Conservation (phyloP, 2,797 vertebrate genomes). For the Siniperca obscura region DNA sequence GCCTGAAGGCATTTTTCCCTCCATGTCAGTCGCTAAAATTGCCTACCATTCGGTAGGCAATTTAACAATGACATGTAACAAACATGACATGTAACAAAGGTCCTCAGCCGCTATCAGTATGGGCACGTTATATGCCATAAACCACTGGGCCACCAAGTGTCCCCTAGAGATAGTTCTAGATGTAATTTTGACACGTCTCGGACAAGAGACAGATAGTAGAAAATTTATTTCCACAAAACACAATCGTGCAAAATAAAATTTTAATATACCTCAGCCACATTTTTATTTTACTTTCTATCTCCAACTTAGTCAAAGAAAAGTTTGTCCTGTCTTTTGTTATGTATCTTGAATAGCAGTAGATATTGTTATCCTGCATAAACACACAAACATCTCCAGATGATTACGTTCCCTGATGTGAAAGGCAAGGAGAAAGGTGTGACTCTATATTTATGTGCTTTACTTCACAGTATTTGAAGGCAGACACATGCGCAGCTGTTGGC, state of each 20-base stretch:
- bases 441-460: conserved; percentile 34
- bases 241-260: conserved; percentile 29
- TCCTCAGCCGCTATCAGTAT: neutral
- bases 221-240: conserved; percentile 19
- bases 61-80: too few species aligned
- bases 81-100: neutral
- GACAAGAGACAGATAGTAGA: conserved; percentile 22
- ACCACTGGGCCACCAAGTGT: neutral
- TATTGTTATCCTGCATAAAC: conserved; percentile 30
- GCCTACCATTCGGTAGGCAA: neutral
- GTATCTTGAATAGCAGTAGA: conserved; percentile 22
- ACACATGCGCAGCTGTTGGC: conserved; percentile 68
- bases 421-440: conserved; percentile 53
- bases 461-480: conserved; percentile 48
- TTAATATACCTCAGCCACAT: conserved; percentile 12
- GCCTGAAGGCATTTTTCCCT: neutral
- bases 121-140: fast-evolving
- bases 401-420: conserved; percentile 47
- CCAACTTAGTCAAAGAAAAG: conserved; percentile 19
- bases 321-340: conserved; percentile 10
- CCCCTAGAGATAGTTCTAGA: neutral
- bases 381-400: conserved; percentile 39
- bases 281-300: conserved; percentile 16
- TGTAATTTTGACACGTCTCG: conserved; percentile 12
- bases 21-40: neutral